Evolutionary conservation across 2,888 invertebrate species (phyloP), one percentile per base, ranked within the genome.

Genomic region (Drepana falcataria): DNA sequence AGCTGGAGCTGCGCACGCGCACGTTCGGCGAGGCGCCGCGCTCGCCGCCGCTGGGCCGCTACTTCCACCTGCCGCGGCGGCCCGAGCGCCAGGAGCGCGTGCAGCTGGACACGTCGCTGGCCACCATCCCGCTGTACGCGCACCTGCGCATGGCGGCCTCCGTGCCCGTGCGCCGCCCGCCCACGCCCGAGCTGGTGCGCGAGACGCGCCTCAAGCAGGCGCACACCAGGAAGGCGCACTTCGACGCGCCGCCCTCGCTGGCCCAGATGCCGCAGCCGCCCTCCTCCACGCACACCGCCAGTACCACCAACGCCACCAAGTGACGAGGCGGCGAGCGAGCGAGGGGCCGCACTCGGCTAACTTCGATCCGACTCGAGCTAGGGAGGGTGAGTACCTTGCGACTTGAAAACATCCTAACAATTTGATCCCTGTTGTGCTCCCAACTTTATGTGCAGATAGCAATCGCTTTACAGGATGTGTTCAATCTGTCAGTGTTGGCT

Each of bases 61-160:
- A 93, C 79, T 93, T 93, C 72, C 57, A 77, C 51, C 79, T 94
- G 63, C 93, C 94, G 37, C 65, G 77, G 55, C 87, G 92, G 47
- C 91, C 90, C 47, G 91, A 92, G 9, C 77, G 87, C 4, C 88
- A 81, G 71, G 90, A 81, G 64, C 84, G 80, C 59, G 87, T 93
- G 53, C 68, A 76, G 52, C 91, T 95, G 63, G 94, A 95, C 75
- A 93, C 92, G 65, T 91, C 93, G 4, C 88, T 94, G 62, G 91
- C 92, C 60, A 87, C 83, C 40, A 95, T 95, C 79, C 95, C 95
- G 54, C 92, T 95, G 60, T 95, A 94, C 82, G 79, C 92, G 56
- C 94, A 95, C 82, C 85, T 95, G 63, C 92, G 92, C 68, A 92
- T 94, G 76, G 92, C 93, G 65, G 87, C 92, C 49, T 91, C 93